Base-by-base conservation (phyloP, 2,888 invertebrate genomes). In the Brenthis ino region DNA sequence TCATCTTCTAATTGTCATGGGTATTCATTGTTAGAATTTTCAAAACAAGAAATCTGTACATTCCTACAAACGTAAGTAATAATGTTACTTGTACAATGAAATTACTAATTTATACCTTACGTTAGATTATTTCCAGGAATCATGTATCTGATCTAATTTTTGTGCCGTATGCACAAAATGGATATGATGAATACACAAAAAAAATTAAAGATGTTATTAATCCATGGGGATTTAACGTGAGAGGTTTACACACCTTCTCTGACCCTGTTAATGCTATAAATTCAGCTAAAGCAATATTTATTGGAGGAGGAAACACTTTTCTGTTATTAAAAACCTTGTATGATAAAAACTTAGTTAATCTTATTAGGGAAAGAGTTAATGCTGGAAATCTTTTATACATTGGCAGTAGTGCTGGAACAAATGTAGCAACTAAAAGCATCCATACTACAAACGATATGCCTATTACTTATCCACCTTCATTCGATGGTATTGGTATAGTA, bases 381-480 rank as follows among this genome's bases (percentile, higher is more conserved):
- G 82, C 93, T 79, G 94, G 95, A 58, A 95, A 95, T 6, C 80
- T 96, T 48, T 93, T 95, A 3, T 97, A 97, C 77, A 95, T 97
- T 71, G 97, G 97, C 16, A 95, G 95, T 75, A 96, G 96, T 87
- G 97, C 97, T 67, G 97, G 97, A 57, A 96, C 96, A 14, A 97
- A 97, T 93, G 96, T 97, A 14, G 96, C 97, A 12, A 97, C 97
- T 1, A 90, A 91, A 74, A 96, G 95, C 75, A 97, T 97, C 77
- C 94, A 95, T 78, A 97, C 97, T 5, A 97, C 97, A 58, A 97
- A 97, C 91, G 97, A 97, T 82, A 97, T 97, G 97, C 97, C 97
- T 4, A 96, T 97, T 68, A 94, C 94, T n/a, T 95, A 94, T 83
- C 97, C 97, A 54, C 96, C 96, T 37, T 93, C 93, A 63, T 96